These are phyloP conservation scores for Elysia crispata DNA, from an alignment of 2,888 invertebrate genomes.

Conservation along the genomic window DNA sequence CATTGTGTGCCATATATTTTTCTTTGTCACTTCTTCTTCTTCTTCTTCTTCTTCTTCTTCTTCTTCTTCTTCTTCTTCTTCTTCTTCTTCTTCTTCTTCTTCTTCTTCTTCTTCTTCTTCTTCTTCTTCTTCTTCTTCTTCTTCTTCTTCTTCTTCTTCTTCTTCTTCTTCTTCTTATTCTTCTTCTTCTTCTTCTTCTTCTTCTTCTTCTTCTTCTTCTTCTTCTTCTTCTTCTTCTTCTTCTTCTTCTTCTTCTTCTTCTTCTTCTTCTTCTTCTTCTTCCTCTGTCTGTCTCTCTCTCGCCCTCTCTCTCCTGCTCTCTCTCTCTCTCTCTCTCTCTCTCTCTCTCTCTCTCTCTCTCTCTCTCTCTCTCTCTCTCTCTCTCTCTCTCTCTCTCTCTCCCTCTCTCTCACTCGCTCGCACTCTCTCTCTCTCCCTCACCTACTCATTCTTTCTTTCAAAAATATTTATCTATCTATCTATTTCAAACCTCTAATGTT, in stretches of 20 bases:
- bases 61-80: neutral
- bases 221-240: neutral
- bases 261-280: neutral
- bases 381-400: slow-evolving; percentile 14
- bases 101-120: neutral
- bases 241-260: neutral
- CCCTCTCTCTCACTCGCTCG: neutral
- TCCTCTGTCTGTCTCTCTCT: slow-evolving; percentile 10
- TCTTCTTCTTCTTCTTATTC: too few species aligned
- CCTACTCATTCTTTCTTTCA: too few species aligned
- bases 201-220: neutral
- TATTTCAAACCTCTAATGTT: too few species aligned
- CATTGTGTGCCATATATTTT: neutral
- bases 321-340: slow-evolving; percentile 27
- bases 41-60: slow-evolving; percentile 6
- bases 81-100: neutral
- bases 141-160: slow-evolving; percentile 1
- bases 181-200: neutral
- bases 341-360: slow-evolving; percentile 28
- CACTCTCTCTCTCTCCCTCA: slow-evolving; percentile 15
- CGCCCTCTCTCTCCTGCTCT: neutral
- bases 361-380: slow-evolving; percentile 6
- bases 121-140: neutral
- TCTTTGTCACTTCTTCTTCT: neutral
- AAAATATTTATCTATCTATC: neutral